Conservation (phyloP, 2,888 invertebrate species). For the Drosophila aldrichi region DNA sequence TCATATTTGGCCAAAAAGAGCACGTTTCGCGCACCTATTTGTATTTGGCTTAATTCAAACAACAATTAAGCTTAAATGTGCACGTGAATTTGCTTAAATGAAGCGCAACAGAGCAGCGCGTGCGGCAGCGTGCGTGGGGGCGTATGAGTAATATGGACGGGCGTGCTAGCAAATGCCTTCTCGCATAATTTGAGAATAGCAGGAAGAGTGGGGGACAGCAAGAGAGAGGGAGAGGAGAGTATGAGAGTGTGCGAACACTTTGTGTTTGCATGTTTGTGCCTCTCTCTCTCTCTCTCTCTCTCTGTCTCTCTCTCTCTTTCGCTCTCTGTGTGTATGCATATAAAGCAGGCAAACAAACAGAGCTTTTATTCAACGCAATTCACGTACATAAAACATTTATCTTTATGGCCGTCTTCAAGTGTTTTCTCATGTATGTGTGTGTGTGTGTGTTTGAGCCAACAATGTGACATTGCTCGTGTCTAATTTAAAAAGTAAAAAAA, state of each 20-base stretch:
- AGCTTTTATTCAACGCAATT: constrained; percentile 80
- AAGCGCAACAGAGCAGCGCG: constrained; percentile 40
- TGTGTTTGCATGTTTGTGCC: constrained; percentile 31
- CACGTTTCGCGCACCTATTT: constrained; percentile 54
- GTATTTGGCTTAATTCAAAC: constrained; percentile 46
- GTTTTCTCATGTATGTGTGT: constrained; percentile 34
- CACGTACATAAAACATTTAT: constrained; percentile 82
- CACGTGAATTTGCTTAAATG: constrained; percentile 69
- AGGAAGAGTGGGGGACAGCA: background rate
- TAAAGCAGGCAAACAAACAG: constrained; percentile 76
- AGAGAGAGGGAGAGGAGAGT: background rate
- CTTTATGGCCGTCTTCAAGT: constrained; percentile 79
- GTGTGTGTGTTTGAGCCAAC: constrained; percentile 15
- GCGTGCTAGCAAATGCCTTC: constrained; percentile 33
- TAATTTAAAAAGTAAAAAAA: constrained; percentile 58
- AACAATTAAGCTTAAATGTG: constrained; percentile 73
- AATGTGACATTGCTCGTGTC: constrained; percentile 64
- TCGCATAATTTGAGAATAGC: constrained; percentile 36
- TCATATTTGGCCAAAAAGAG: constrained; percentile 26
- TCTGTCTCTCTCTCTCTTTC: constrained; percentile 23
- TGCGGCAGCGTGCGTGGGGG: constrained; percentile 30
- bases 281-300: constrained; percentile 27
- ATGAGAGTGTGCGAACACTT: background rate
- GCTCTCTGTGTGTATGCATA: constrained; percentile 47
- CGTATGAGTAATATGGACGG: constrained; percentile 69